Base-by-base conservation (phyloP, 2,888 invertebrate genomes). In the Pachycephus smyrnensis region DNA sequence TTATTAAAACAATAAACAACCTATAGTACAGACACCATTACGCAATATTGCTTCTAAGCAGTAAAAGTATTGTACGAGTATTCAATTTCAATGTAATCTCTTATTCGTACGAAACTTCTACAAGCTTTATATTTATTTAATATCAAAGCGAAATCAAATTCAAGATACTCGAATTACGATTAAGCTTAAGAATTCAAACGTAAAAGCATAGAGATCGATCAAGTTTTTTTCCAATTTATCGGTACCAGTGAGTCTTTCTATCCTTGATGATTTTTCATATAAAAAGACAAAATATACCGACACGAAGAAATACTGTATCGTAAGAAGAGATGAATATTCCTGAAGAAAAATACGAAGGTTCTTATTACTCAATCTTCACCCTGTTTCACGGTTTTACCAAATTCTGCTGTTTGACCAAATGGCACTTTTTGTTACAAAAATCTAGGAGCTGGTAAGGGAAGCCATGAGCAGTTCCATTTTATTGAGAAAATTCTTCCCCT, bases 401-500 rank as follows among this genome's bases (percentile, higher is more conserved):
- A 23, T 15, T 40, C 55, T 55, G 55, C 9, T 35, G 35, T 55
- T 55, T 23, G 9, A 9, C 55, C 55, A 23, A 40, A 55, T 23
- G 23, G 9, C 55, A 23, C 23, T 55, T 9, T 55, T 9, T 9
- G 9, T 35, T 55, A 9, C 23, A 55, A 55, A 77, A 93, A 94
- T 71, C 86, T 95, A 95, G 81, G 95, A 95, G 88, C 96, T 96
- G 81, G 96, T 96, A 23, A 96, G 92, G 86, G 96, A 96, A 78
- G 98, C 98, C 98, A 98, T 98, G 9, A 98, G 94, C 86, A 98
- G 93, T 92, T 99, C 98, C 96, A 98, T 97, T 93, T 98, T 98
- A 89, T 98, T 98, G 11, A 98, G 93, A 91, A 99, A 98, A 92
- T 98, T 98, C 89, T 97, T 96, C 76, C 99, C 98, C 91, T 98